These are phyloP conservation scores for Gonatopus flavifemur DNA, from an alignment of 1,140 invertebrate genomes.

Conservation along the genomic window DNA sequence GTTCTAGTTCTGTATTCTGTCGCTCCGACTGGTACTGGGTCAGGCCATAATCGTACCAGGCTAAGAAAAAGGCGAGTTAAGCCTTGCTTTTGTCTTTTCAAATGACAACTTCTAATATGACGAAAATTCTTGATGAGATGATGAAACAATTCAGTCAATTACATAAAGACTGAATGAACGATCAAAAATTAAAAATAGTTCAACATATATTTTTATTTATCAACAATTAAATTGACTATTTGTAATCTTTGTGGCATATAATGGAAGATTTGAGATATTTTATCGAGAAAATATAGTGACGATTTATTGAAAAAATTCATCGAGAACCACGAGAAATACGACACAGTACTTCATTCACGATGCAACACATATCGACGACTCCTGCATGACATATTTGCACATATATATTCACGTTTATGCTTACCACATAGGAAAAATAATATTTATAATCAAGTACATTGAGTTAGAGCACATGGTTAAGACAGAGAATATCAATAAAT, in stretches of 20 bases:
- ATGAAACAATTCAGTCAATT: too few relatives aligned
- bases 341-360: conserved; percentile 49
- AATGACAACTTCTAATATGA: too few relatives aligned
- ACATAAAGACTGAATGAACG: too few relatives aligned
- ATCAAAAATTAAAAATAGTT: too few relatives aligned
- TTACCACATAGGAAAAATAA: too few relatives aligned
- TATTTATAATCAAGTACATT: too few relatives aligned
- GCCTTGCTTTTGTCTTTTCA: conserved; percentile 2
- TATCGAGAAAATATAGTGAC: neutral
- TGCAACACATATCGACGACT: conserved; percentile 41
- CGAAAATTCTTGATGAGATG: too few relatives aligned
- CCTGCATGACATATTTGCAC: conserved; percentile 4
- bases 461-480: conserved; percentile 21
- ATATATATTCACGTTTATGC: too few relatives aligned
- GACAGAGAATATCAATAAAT: too few relatives aligned
- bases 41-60: conserved; percentile 90
- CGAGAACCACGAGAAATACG: conserved; percentile 31
- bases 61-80: conserved; percentile 61
- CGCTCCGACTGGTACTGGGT: conserved; percentile 81
- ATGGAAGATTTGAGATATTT: neutral
- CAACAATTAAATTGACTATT: too few relatives aligned
- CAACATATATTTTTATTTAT: too few relatives aligned
- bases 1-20: conserved; percentile 81
- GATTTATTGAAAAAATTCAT: conserved; percentile 2
- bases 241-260: too few relatives aligned